phyloP scores from a whole-genome alignment of 2,113 vertebrate genomes.

The Clarias magur region DNA sequence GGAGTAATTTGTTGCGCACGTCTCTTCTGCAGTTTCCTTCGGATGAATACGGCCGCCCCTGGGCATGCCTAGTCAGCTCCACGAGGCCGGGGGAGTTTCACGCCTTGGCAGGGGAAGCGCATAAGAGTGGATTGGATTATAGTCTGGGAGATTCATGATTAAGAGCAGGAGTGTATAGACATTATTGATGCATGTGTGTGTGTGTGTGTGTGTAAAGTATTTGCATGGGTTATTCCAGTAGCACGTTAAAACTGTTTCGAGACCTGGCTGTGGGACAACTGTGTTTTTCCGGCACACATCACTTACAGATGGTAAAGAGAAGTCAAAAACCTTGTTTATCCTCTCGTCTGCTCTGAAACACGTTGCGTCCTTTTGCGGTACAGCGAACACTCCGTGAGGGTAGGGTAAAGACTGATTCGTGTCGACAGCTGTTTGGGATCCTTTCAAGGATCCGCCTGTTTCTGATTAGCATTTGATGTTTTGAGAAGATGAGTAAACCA shows the following conservation, averaged over 20 bases:
- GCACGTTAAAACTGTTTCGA: constrained; percentile 9
- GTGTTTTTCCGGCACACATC: constrained; percentile 12
- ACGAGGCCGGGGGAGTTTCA: constrained; percentile 44
- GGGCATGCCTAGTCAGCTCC: constrained; percentile 47
- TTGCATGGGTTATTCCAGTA: constrained; percentile 23
- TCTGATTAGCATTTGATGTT: constrained; percentile 66
- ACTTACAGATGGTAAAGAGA: constrained; percentile 1
- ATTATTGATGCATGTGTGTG: not conserved
- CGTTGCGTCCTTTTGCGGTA: constrained; percentile 50
- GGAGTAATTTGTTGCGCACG: constrained; percentile 66
- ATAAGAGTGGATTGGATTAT: constrained; percentile 15
- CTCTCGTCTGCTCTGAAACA: not conserved
- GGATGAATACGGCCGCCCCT: constrained; percentile 54
- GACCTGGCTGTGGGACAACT: not conserved
- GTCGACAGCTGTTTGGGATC: constrained; percentile 65
- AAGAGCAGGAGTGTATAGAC: constrained; percentile 19
- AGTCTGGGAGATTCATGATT: constrained; percentile 12
- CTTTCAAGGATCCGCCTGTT: constrained; percentile 62
- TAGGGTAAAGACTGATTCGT: constrained; percentile 54
- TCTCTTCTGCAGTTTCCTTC: constrained; percentile 62
- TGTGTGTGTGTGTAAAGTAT: not conserved
- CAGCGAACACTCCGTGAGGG: constrained; percentile 19
- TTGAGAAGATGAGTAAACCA: constrained; percentile 52
- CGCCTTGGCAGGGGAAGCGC: constrained; percentile 47
- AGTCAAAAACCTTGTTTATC: constrained; percentile 23